Evolutionary conservation across 2,888 invertebrate species (phyloP).

Genomic region (Syritta pipiens): DNA sequence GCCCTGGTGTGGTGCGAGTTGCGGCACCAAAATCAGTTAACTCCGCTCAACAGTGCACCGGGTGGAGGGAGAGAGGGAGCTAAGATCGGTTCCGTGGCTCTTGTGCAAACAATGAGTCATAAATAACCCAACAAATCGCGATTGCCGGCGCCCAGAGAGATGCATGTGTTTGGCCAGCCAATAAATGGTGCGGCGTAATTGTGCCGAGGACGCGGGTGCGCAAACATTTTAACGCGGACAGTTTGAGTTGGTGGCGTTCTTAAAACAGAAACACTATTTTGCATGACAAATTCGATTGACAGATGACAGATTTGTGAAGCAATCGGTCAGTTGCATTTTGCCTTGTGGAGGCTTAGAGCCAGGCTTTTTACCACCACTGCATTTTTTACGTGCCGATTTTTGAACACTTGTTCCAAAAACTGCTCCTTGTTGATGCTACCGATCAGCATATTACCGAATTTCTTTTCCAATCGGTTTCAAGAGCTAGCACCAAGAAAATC

Average conservation of each 20-base stretch:
- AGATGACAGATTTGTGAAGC: background rate
- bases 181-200: constrained; percentile 47
- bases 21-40: constrained; percentile 67
- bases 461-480: no score
- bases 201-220: background rate
- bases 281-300: no score
- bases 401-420: no score
- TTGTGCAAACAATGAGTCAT: constrained; percentile 69
- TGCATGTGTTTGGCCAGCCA: constrained; percentile 46
- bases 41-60: no score
- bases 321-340: no score
- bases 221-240: constrained; percentile 37
- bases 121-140: constrained; percentile 68
- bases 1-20: constrained; percentile 56
- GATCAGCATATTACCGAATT: no score
- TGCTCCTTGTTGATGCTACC: no score
- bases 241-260: background rate
- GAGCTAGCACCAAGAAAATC: no score
- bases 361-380: no score
- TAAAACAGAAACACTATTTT: background rate
- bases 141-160: constrained; percentile 68
- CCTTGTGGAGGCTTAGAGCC: no score
- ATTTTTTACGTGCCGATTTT: no score
- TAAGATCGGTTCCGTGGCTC: constrained; percentile 60
- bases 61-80: constrained; percentile 43